These are phyloP conservation scores for Caenorhabditis brenneri DNA, from an alignment of 1,140 invertebrate species.

Conservation along the genomic window DNA sequence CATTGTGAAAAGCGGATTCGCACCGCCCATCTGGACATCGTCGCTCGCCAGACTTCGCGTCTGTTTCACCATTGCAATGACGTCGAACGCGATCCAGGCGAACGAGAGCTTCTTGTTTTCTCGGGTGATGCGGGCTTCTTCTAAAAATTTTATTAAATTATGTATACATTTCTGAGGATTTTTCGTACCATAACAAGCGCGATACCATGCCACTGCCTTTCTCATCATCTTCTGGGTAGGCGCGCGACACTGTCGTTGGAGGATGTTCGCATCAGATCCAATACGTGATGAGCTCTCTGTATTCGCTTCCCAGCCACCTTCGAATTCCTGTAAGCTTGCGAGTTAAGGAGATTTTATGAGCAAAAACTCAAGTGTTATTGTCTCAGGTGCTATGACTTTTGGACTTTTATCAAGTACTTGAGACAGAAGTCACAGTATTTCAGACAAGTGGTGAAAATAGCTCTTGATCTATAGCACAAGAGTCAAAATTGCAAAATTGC, in stretches of 20 bases:
- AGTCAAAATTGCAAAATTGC: too few species aligned
- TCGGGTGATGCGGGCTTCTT: background rate
- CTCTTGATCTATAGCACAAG: too few species aligned
- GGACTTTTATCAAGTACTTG: too few species aligned
- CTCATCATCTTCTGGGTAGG: constrained; percentile 41
- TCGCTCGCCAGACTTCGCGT: background rate
- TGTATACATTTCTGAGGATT: background rate
- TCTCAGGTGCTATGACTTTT: too few species aligned
- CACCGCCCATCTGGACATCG: background rate
- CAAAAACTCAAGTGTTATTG: too few species aligned
- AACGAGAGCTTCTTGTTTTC: constrained; percentile 49
- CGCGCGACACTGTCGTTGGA: background rate
- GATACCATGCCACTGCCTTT: constrained; percentile 50
- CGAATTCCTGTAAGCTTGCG: constrained; percentile 34
- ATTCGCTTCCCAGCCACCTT: background rate
- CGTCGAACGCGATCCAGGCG: constrained; percentile 43
- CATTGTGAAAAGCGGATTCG: background rate
- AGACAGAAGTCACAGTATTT: too few species aligned
- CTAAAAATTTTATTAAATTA: background rate
- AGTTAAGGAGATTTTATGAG: too few species aligned
- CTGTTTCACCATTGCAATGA: constrained; percentile 45
- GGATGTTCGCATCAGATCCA: constrained; percentile 32
- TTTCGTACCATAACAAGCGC: constrained; percentile 48
- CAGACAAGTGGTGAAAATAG: too few species aligned
- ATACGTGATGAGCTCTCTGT: background rate